phyloP scores from a whole-genome alignment of 1,140 invertebrate species.

The Metaphire vulgaris region DNA sequence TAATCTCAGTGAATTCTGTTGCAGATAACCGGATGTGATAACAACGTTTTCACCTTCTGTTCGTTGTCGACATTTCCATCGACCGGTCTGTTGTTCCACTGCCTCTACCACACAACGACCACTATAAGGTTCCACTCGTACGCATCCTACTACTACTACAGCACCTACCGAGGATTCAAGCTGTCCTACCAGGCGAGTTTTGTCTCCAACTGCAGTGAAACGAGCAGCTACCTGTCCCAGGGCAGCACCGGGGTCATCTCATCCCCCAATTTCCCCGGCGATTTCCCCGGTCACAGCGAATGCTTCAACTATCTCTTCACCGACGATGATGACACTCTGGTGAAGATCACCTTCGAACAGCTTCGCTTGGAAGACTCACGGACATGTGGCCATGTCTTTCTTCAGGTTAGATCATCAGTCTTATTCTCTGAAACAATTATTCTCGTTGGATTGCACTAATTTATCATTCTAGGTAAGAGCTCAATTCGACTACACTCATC shows the following conservation, averaged over 20 bases:
- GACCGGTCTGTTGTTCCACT: neutral
- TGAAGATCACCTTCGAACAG: neutral
- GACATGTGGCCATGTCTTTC: neutral
- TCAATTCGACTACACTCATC: neutral
- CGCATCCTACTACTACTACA: neutral
- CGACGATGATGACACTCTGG: neutral
- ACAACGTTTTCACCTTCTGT: neutral
- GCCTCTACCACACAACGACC: neutral
- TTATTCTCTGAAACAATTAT: neutral
- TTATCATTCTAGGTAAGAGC: neutral
- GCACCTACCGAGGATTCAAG: neutral
- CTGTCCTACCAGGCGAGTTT: neutral
- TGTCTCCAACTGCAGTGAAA: neutral
- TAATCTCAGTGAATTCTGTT: neutral
- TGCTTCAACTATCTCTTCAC: neutral
- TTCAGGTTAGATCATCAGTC: neutral
- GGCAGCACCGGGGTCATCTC: neutral
- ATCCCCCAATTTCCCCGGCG: neutral
- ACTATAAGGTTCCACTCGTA: neutral
- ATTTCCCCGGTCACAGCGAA: neutral
- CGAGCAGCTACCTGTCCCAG: neutral
- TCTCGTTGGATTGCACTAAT: neutral
- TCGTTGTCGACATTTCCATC: neutral
- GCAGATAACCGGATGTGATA: neutral
- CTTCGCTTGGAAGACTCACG: neutral